phyloP scores from a whole-genome alignment of 2,888 invertebrate species.

The Nycteola revayana region DNA sequence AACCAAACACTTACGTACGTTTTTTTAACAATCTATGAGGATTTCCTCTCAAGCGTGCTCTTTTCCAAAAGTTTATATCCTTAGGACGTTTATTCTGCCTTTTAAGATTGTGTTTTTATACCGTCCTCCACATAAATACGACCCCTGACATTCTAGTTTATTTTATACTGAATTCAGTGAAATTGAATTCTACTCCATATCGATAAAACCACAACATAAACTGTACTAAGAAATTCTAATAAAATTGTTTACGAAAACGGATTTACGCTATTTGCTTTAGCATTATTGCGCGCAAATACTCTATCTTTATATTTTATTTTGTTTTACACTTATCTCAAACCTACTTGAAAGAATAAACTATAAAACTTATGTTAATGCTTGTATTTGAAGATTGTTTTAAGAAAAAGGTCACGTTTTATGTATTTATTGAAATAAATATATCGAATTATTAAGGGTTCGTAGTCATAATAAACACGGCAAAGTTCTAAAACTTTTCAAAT shows the following conservation, averaged over 20 bases:
- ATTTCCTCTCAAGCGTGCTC: conserved; percentile 30
- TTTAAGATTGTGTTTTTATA: conserved; percentile 52
- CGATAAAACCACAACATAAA: conserved; percentile 46
- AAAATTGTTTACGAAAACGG: conserved; percentile 48
- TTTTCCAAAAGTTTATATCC: conserved; percentile 39
- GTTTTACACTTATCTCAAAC: too few species aligned
- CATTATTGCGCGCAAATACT: too few species aligned
- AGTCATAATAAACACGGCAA: too few species aligned
- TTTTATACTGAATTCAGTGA: conserved; percentile 49
- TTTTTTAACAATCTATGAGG: conserved; percentile 1
- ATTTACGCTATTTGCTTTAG: conserved; percentile 14
- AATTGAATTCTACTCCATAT: conserved; percentile 49
- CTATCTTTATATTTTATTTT: too few species aligned
- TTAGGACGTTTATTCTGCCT: conserved; percentile 43
- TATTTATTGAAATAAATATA: too few species aligned
- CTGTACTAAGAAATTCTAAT: conserved; percentile 40
- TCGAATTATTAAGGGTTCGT: too few species aligned
- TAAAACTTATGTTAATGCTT: too few species aligned
- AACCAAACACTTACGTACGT: too few species aligned
- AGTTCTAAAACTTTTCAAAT: too few species aligned
- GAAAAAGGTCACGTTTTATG: too few species aligned
- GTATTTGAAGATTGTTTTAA: too few species aligned
- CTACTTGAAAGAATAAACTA: too few species aligned
- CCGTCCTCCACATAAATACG: conserved; percentile 48
- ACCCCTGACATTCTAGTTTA: conserved; percentile 53